Percentiles rank a stretch among this genome's conserved stretches.
These are phyloP conservation scores for Scaptodrosophila latifasciaeformis DNA, from an alignment of 2,888 invertebrate genomes.

Conservation along the genomic window DNA sequence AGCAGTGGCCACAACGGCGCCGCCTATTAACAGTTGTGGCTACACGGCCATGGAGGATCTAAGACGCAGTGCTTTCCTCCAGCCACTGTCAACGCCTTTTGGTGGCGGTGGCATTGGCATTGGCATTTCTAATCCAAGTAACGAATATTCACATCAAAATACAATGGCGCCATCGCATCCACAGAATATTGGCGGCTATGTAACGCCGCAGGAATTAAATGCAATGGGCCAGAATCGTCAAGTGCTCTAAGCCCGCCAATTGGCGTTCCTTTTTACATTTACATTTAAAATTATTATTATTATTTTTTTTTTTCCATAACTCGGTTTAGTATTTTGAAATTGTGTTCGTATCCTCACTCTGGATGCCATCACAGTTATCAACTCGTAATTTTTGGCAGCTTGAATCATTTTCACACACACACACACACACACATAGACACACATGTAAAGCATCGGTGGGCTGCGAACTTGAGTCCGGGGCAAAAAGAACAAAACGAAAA, in stretches of 20 bases:
- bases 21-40: conserved; percentile 29
- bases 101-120: neutral
- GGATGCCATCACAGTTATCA: too few relatives aligned
- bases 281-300: too few relatives aligned
- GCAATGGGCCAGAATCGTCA: conserved; percentile 62
- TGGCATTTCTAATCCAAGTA: neutral
- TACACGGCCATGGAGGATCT: conserved; percentile 60
- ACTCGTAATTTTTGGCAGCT: too few relatives aligned
- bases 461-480: too few relatives aligned
- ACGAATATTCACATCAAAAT: neutral
- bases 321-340: too few relatives aligned
- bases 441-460: too few relatives aligned
- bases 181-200: conserved; percentile 61
- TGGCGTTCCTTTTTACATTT: too few relatives aligned
- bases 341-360: too few relatives aligned
- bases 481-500: too few relatives aligned
- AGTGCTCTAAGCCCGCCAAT: conserved; percentile 43
- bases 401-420: conserved; percentile 7
- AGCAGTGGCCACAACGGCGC: neutral
- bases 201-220: conserved; percentile 67
- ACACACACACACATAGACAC: conserved; percentile 7
- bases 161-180: neutral
- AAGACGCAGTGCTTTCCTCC: conserved; percentile 40
- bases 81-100: conserved; percentile 17
- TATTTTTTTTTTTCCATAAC: too few relatives aligned